A percentile compares a stretch with the other conserved stretches of the same genome.
Evolutionary conservation across 2,888 invertebrate genomes (phyloP).

Genomic region (Dryobota labecula): DNA sequence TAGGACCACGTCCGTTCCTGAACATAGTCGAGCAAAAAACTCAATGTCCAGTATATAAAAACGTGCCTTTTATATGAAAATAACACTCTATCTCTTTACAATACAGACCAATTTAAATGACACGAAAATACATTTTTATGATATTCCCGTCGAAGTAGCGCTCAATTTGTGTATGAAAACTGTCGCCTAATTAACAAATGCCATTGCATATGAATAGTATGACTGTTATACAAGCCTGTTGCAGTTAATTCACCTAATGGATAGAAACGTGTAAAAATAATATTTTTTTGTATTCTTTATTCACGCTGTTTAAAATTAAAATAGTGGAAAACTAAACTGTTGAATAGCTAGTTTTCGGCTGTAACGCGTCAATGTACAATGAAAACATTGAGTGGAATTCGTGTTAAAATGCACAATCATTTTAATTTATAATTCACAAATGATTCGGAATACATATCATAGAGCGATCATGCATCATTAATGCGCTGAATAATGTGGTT

Average conservation of each 20-base stretch:
- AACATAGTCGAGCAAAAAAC: slow-evolving; percentile 8
- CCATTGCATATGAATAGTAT: slow-evolving; percentile 28
- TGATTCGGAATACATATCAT: slow-evolving; percentile 8
- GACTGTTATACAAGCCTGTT: slow-evolving; percentile 6
- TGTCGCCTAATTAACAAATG: slow-evolving; percentile 41
- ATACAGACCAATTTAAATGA: slow-evolving; percentile 11
- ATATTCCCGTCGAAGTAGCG: slow-evolving; percentile 12
- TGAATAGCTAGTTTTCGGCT: neutral
- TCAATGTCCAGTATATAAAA: neutral
- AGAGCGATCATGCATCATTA: slow-evolving; percentile 13
- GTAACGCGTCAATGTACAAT: neutral
- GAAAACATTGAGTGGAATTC: slow-evolving; percentile 1
- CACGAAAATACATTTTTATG: neutral
- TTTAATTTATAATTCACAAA: slow-evolving; percentile 27
- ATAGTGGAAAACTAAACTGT: neutral
- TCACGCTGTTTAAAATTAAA: neutral
- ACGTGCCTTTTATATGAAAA: neutral
- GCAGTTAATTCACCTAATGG: slow-evolving; percentile 26
- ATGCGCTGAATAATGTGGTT: slow-evolving; percentile 1
- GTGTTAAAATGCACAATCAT: neutral
- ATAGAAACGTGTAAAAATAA: neutral
- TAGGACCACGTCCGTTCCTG: slow-evolving; percentile 15
- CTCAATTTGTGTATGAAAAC: slow-evolving; percentile 45
- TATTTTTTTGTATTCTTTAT: neutral
- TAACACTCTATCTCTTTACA: neutral